Percentiles rank a stretch among this genome's conserved stretches.
phyloP scores from a whole-genome alignment of 2,888 invertebrate species.

The Chironomus tentans region DNA sequence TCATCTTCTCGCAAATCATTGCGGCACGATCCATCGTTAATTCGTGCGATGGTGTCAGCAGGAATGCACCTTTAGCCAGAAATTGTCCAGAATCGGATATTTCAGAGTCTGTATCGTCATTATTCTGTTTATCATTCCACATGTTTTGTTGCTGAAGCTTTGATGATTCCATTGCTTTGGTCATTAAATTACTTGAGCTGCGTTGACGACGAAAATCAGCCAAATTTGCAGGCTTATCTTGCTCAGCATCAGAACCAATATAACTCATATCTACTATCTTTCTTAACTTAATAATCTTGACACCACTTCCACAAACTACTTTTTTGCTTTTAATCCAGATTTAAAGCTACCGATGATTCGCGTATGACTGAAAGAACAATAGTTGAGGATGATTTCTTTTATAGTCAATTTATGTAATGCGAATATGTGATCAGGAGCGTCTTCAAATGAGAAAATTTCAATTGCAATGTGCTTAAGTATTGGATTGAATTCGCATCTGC shows the following conservation, averaged over 20 bases:
- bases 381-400: slow-evolving; percentile 10
- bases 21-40: slow-evolving; percentile 78
- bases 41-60: slow-evolving; percentile 77
- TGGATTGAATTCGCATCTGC: not conserved
- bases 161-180: slow-evolving; percentile 35
- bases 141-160: slow-evolving; percentile 38
- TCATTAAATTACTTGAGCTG: slow-evolving; percentile 29
- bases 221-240: slow-evolving; percentile 35
- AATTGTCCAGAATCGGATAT: slow-evolving; percentile 66
- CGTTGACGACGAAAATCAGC: slow-evolving; percentile 30
- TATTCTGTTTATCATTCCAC: slow-evolving; percentile 42
- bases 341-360: not conserved
- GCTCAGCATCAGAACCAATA: slow-evolving; percentile 40
- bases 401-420: not conserved
- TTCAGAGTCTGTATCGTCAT: slow-evolving; percentile 73
- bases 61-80: slow-evolving; percentile 71
- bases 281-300: not conserved
- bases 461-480: not conserved
- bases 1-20: slow-evolving; percentile 79
- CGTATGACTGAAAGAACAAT: slow-evolving; percentile 10
- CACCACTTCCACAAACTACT: not conserved
- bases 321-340: not conserved
- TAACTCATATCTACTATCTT: slow-evolving; percentile 37
- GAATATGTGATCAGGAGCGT: slow-evolving; percentile 4
- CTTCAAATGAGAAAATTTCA: not conserved